Conservation (phyloP, 2,797 vertebrate species). For the Nasua narica region DNA sequence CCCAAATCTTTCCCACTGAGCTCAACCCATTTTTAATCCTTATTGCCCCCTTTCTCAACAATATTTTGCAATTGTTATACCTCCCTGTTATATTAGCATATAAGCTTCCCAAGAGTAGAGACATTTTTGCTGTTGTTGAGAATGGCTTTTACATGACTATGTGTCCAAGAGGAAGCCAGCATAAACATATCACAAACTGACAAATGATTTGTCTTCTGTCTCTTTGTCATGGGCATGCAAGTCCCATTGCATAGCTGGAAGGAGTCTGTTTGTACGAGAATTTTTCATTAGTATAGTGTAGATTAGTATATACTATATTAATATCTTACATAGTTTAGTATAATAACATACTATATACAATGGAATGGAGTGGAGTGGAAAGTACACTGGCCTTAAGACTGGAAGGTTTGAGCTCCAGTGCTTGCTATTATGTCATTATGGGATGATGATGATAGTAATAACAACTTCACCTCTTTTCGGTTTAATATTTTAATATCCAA, state of each 20-base stretch:
- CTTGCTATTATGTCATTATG: not conserved
- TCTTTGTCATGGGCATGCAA: not conserved
- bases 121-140: not conserved
- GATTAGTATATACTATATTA: not conserved
- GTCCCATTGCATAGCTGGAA: not conserved
- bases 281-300: not conserved
- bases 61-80: not conserved
- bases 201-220: not conserved
- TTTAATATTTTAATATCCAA: not conserved
- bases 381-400: not conserved
- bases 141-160: not conserved
- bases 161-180: not conserved
- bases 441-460: not conserved
- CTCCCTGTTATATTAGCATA: not conserved
- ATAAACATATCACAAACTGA: not conserved
- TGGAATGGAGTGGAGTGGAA: not conserved
- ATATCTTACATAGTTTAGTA: not conserved
- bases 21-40: not conserved
- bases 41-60: not conserved
- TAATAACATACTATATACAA: not conserved
- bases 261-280: not conserved
- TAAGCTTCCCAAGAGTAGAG: not conserved
- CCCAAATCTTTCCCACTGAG: not conserved
- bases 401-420: not conserved
- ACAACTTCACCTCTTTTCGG: not conserved